Evolutionary conservation across 1,140 invertebrate genomes (phyloP).

Genomic region (Pogonognathellus flavescens): DNA sequence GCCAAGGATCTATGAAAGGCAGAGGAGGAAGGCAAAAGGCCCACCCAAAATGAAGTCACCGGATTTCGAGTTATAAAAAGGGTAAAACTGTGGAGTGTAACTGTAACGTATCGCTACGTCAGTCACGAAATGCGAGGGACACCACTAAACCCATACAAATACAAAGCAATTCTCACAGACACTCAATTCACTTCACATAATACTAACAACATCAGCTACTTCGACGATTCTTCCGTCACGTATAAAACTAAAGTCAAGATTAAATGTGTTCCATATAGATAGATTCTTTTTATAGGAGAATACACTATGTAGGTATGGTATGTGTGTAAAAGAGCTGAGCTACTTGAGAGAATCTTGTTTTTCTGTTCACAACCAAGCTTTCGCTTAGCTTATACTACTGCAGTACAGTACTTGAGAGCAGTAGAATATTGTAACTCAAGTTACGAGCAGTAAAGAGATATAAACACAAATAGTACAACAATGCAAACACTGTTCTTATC

Average conservation of each 20-base stretch:
- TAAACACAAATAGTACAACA: slow-evolving; percentile 1
- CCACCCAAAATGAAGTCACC: slow-evolving; percentile 49
- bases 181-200: slow-evolving; percentile 5
- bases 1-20: neutral
- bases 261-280: too few species aligned
- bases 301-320: neutral
- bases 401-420: too few species aligned
- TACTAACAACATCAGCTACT: slow-evolving; percentile 2
- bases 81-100: neutral
- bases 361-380: too few species aligned
- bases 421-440: neutral
- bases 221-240: slow-evolving; percentile 13
- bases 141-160: neutral
- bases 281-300: neutral
- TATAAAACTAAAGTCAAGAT: neutral
- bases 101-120: neutral
- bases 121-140: neutral
- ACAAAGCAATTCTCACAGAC: slow-evolving; percentile 10
- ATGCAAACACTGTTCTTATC: slow-evolving; percentile 30
- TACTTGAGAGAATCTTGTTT: too few species aligned
- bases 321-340: neutral
- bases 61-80: neutral
- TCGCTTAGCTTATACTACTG: too few species aligned
- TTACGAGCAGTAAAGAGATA: neutral
- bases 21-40: slow-evolving; percentile 12